Percentiles rank a stretch among this genome's conserved stretches.
These are phyloP conservation scores for Lipotes vexillifer DNA, from an alignment of 2,113 vertebrate species.

Conservation along the genomic window DNA sequence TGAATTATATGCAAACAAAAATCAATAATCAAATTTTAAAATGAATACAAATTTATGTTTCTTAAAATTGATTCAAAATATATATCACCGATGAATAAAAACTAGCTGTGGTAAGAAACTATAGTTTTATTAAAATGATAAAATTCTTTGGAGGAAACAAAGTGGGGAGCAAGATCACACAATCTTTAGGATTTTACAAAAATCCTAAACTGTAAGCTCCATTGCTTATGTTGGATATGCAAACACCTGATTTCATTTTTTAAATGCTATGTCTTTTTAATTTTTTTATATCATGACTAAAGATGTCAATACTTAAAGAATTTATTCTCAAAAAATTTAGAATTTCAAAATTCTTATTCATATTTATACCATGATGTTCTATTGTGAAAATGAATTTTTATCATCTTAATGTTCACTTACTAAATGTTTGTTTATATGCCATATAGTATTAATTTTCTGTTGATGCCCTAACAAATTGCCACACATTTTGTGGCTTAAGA, in stretches of 20 bases:
- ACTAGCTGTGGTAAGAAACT: not conserved
- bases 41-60: not conserved
- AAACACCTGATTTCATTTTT: not conserved
- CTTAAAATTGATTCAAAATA: not conserved
- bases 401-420: not conserved
- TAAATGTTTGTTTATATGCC: not conserved
- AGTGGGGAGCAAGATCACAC: not conserved
- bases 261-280: not conserved
- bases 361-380: not conserved
- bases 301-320: not conserved
- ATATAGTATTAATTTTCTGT: not conserved
- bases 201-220: not conserved
- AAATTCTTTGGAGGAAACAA: not conserved
- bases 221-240: not conserved
- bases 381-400: not conserved
- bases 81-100: not conserved
- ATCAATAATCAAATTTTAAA: not conserved
- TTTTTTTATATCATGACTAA: not conserved
- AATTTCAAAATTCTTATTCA: not conserved
- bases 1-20: not conserved
- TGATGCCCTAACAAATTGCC: not conserved
- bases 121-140: not conserved
- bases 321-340: not conserved
- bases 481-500: not conserved
- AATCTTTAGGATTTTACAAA: not conserved